phyloP scores from a whole-genome alignment of 2,113 vertebrate genomes.

The Cavia porcellus region DNA sequence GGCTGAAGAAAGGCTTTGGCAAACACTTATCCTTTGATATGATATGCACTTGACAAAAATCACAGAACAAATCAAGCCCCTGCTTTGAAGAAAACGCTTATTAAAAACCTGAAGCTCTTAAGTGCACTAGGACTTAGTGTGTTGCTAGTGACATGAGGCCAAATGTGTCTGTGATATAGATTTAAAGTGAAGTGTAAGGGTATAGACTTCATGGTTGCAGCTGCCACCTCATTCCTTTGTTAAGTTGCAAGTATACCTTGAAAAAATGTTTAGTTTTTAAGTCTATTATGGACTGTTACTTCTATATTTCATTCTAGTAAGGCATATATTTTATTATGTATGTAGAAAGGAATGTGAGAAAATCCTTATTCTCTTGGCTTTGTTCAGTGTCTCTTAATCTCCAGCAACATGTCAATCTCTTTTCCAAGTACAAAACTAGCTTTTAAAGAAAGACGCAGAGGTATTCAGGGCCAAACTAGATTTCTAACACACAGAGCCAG shows the following conservation, averaged over 20 bases:
- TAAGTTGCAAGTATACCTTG: slow-evolving; percentile 79
- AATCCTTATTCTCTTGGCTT: slow-evolving; percentile 36
- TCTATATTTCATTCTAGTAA: slow-evolving; percentile 61
- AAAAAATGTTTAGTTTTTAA: slow-evolving; percentile 63
- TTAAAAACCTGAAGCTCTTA: slow-evolving; percentile 86
- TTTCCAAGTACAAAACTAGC: slow-evolving; percentile 30
- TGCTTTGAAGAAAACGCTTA: slow-evolving; percentile 88
- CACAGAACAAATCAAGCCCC: slow-evolving; percentile 85
- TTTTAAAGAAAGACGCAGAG: slow-evolving; percentile 31
- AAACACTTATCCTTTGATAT: slow-evolving; percentile 89
- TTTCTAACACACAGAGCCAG: background rate
- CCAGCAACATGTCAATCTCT: background rate
- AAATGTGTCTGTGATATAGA: slow-evolving; percentile 83
- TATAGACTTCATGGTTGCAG: slow-evolving; percentile 77
- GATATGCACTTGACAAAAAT: slow-evolving; percentile 89
- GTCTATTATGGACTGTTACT: slow-evolving; percentile 47
- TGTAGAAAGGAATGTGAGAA: slow-evolving; percentile 65
- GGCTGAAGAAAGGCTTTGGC: slow-evolving; percentile 87
- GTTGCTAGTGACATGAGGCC: slow-evolving; percentile 75
- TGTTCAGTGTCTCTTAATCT: slow-evolving; percentile 34
- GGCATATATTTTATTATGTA: slow-evolving; percentile 38
- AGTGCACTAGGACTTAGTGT: slow-evolving; percentile 86
- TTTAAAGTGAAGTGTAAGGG: slow-evolving; percentile 84
- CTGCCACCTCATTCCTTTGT: slow-evolving; percentile 66
- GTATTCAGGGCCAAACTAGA: slow-evolving; percentile 16